phyloP scores from a whole-genome alignment of 2,113 vertebrate genomes.

The Calypte anna region DNA sequence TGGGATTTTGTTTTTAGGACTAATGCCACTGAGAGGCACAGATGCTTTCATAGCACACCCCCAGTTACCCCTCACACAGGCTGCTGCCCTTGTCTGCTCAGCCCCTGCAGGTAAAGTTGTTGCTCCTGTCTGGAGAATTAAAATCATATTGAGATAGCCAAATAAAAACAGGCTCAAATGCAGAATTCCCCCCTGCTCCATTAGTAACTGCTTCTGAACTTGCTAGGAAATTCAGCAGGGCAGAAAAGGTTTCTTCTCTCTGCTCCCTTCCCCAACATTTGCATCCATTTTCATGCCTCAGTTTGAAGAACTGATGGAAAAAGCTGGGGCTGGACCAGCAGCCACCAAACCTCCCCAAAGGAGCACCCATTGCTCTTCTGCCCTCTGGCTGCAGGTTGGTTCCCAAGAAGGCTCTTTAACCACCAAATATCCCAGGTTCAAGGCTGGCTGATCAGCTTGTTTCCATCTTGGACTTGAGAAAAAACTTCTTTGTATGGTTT shows the following conservation, averaged over 20 bases:
- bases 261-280: neutral
- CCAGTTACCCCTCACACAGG: neutral
- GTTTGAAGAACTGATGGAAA: neutral
- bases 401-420: neutral
- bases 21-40: neutral
- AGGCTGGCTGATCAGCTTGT: neutral
- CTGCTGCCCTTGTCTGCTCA: neutral
- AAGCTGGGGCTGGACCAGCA: neutral
- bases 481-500: neutral
- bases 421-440: neutral
- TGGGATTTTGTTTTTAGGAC: neutral
- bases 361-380: neutral
- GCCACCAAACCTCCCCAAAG: neutral
- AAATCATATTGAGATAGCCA: neutral
- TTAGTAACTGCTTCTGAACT: neutral
- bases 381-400: too few species aligned
- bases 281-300: neutral
- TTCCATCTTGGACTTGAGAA: neutral
- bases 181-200: neutral
- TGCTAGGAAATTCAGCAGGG: neutral
- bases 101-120: neutral
- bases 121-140: neutral
- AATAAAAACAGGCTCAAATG: neutral
- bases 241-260: neutral
- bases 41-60: rapidly evolving